phyloP scores from a whole-genome alignment of 1,140 invertebrate genomes.

The Eupristina koningsbergeri region DNA sequence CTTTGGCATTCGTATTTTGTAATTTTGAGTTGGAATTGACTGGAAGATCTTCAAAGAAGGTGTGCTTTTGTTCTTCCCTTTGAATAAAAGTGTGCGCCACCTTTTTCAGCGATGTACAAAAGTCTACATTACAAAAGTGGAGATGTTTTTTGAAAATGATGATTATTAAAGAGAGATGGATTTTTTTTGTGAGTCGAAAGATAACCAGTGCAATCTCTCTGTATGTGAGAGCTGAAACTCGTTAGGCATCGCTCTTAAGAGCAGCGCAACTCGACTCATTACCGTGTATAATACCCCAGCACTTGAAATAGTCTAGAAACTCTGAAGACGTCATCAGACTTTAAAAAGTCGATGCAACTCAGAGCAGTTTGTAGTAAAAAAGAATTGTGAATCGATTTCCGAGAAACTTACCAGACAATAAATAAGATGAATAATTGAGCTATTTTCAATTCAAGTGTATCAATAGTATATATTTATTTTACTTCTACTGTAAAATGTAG shows the following conservation, averaged over 20 bases:
- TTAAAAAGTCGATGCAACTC: conserved; percentile 1
- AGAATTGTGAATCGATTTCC: background rate
- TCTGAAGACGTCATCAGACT: background rate
- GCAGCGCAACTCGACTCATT: background rate
- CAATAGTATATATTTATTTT: background rate
- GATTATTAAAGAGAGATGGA: background rate
- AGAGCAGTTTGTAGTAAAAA: background rate
- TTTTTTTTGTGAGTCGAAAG: background rate
- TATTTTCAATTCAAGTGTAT: background rate
- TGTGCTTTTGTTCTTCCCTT: too few relatives aligned
- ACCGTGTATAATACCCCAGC: background rate
- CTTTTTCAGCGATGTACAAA: too few relatives aligned
- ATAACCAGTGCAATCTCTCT: background rate
- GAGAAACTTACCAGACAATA: background rate
- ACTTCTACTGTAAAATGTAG: background rate
- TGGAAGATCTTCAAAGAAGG: too few relatives aligned
- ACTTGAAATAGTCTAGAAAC: conserved; percentile 1
- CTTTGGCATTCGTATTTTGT: too few relatives aligned
- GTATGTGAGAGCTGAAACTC: background rate
- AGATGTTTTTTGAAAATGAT: background rate
- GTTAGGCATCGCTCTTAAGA: background rate
- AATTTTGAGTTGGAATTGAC: too few relatives aligned
- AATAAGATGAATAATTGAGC: conserved; percentile 10
- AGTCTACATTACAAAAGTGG: background rate
- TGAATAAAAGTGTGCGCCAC: too few relatives aligned